Evolutionary conservation across 1,140 invertebrate genomes (phyloP).

Genomic region (Epicauta chinensis): DNA sequence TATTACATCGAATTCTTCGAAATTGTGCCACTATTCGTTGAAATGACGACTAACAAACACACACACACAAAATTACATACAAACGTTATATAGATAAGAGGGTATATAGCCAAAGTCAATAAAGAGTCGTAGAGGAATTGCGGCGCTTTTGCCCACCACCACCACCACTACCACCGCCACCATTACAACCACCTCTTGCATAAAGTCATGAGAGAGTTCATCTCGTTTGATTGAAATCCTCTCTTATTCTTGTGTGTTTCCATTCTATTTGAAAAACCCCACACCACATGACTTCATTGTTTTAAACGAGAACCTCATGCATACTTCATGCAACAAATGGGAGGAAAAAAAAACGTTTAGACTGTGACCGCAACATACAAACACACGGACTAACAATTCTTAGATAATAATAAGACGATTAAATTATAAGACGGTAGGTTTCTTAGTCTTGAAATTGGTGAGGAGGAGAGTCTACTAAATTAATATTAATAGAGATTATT

Average conservation of each 20-base stretch:
- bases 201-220: conserved; percentile 40
- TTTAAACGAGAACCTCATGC: conserved; percentile 35
- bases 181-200: conserved; percentile 35
- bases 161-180: too few relatives aligned
- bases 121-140: conserved; percentile 16
- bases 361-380: too few relatives aligned
- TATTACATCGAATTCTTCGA: too few relatives aligned
- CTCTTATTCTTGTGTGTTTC: conserved; percentile 37
- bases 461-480: too few relatives aligned
- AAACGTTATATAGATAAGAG: not conserved
- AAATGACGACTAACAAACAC: too few relatives aligned
- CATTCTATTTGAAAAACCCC: conserved; percentile 39
- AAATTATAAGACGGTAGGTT: too few relatives aligned
- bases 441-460: too few relatives aligned
- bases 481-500: too few relatives aligned
- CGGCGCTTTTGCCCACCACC: conserved; percentile 9
- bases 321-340: conserved; percentile 32
- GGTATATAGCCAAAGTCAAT: conserved; percentile 10
- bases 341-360: not conserved
- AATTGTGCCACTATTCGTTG: too few relatives aligned
- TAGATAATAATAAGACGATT: too few relatives aligned
- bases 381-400: too few relatives aligned
- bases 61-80: too few relatives aligned
- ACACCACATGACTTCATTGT: conserved; percentile 35
- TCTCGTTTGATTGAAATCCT: conserved; percentile 43